Conservation (phyloP, 2,113 vertebrate genomes). For the Lamprotornis superbus region DNA sequence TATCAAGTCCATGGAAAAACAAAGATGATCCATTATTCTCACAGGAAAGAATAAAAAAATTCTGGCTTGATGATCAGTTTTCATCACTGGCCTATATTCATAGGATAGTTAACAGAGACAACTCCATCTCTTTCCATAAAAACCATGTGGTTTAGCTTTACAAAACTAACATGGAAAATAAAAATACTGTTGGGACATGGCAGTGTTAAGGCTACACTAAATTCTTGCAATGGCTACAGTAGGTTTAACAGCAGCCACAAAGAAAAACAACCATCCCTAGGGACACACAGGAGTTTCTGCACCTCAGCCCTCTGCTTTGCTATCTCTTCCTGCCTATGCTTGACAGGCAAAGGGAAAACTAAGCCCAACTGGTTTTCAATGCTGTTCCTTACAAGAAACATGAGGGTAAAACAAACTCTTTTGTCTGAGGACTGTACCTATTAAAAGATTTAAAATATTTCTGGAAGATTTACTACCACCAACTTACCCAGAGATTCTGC, state of each 20-base stretch:
- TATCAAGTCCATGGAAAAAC: neutral
- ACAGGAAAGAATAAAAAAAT: neutral
- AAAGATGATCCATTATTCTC: neutral
- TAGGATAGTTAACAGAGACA: neutral
- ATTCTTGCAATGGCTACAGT: neutral
- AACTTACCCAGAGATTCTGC: slow-evolving; percentile 60
- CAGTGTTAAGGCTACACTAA: neutral
- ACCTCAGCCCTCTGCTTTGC: neutral
- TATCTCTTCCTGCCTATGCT: neutral
- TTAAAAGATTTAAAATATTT: neutral
- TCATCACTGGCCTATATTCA: neutral
- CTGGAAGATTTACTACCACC: neutral
- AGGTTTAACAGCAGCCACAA: neutral
- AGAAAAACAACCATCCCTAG: neutral
- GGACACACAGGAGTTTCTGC: neutral
- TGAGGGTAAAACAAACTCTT: neutral
- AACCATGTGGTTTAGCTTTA: neutral
- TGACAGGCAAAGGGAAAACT: neutral
- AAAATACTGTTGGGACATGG: neutral
- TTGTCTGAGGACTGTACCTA: neutral
- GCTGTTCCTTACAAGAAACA: neutral
- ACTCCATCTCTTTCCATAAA: neutral
- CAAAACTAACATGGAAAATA: neutral
- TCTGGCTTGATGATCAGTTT: neutral
- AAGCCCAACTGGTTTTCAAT: neutral